Evolutionary conservation across 2,797 vertebrate genomes (phyloP).

Genomic region (Tiaroga cobitis): DNA sequence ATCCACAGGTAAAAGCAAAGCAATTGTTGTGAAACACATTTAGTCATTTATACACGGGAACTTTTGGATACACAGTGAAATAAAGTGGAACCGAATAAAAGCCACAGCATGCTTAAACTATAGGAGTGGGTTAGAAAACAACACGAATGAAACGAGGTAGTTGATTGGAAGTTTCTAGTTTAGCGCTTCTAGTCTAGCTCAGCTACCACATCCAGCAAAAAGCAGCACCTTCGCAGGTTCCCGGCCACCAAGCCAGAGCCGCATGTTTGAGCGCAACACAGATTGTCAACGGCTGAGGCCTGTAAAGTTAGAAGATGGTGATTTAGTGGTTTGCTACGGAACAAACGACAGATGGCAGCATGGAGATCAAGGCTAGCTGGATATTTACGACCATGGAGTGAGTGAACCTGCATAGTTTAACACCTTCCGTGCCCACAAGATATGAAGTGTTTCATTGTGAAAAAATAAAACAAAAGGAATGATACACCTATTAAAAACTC

Average conservation of each 20-base stretch:
- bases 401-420: slow-evolving; percentile 51
- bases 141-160: slow-evolving; percentile 71
- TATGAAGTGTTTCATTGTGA: slow-evolving; percentile 16
- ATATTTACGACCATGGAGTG: slow-evolving; percentile 9
- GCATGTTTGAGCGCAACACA: slow-evolving; percentile 26
- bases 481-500: slow-evolving; percentile 5
- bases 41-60: slow-evolving; percentile 67
- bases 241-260: neutral
- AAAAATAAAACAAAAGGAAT: neutral
- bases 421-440: slow-evolving; percentile 25
- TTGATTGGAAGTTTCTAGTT: slow-evolving; percentile 57
- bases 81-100: slow-evolving; percentile 38
- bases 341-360: slow-evolving; percentile 18
- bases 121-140: slow-evolving; percentile 22
- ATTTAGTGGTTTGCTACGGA: slow-evolving; percentile 37
- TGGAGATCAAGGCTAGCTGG: slow-evolving; percentile 29
- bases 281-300: slow-evolving; percentile 50
- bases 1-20: slow-evolving; percentile 29
- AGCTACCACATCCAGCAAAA: slow-evolving; percentile 30
- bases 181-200: slow-evolving; percentile 51
- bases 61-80: slow-evolving; percentile 56
- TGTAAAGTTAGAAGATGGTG: slow-evolving; percentile 21
- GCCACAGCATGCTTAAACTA: slow-evolving; percentile 39
- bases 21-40: slow-evolving; percentile 36
- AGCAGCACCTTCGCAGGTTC: slow-evolving; percentile 14